A percentile compares a stretch with the other conserved stretches of the same genome.
Conservation (phyloP, 2,888 invertebrate species). For the Sialis fuliginosa region DNA sequence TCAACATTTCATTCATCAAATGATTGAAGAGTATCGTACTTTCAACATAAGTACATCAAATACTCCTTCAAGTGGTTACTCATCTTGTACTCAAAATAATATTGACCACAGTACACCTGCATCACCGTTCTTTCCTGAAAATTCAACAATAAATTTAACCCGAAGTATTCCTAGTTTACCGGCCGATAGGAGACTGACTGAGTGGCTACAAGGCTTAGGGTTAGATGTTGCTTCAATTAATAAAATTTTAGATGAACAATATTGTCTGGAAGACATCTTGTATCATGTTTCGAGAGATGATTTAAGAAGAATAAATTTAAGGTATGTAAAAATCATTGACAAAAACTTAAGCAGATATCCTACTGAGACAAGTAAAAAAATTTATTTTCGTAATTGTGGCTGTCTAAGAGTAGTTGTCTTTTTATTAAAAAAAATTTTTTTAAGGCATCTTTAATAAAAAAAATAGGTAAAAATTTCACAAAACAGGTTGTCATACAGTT, state of each 20-base stretch:
- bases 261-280: conserved; percentile 61
- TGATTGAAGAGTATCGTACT: conserved; percentile 47
- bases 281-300: conserved; percentile 68
- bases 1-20: conserved; percentile 48
- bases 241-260: conserved; percentile 56
- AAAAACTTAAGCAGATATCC: too few species aligned
- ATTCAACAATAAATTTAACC: conserved; percentile 12
- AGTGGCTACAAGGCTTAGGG: conserved; percentile 54
- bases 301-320: conserved; percentile 56
- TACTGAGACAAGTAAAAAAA: too few species aligned
- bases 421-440: too few species aligned
- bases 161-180: conserved; percentile 17
- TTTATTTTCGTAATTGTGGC: too few species aligned
- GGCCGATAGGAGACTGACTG: conserved; percentile 38
- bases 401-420: too few species aligned
- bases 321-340: conserved; percentile 29
- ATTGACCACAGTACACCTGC: conserved; percentile 1
- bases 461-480: too few species aligned
- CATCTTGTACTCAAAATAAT: conserved; percentile 1
- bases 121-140: conserved; percentile 5
- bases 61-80: conserved; percentile 9
- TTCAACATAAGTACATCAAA: conserved; percentile 1
- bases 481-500: too few species aligned
- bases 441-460: too few species aligned
- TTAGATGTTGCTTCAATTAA: conserved; percentile 49